Conservation (phyloP, 2,888 invertebrate genomes). For the Chymomyza amoena region DNA sequence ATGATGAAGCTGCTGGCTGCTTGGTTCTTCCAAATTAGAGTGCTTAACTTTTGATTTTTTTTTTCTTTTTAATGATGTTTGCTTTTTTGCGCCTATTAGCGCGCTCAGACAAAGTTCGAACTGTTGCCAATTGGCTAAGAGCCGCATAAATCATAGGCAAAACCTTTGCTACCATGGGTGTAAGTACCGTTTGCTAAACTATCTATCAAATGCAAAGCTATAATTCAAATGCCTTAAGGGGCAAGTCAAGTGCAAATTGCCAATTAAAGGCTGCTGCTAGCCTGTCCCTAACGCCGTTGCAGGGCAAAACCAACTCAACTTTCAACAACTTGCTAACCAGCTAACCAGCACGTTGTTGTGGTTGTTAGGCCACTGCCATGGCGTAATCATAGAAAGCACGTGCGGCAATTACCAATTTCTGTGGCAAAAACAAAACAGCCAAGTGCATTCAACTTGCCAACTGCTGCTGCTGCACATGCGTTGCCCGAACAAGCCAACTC, state of each 20-base stretch:
- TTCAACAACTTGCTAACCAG: slow-evolving; percentile 6
- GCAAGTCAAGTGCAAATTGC: slow-evolving; percentile 53
- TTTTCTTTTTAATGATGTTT: slow-evolving; percentile 22
- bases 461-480: slow-evolving; percentile 55
- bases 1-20: slow-evolving; percentile 39
- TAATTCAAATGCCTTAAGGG: slow-evolving; percentile 39
- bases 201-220: slow-evolving; percentile 48
- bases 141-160: no score
- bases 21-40: neutral
- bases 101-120: slow-evolving; percentile 9
- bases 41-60: slow-evolving; percentile 35
- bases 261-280: slow-evolving; percentile 28
- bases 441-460: slow-evolving; percentile 66
- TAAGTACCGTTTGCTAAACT: slow-evolving; percentile 58
- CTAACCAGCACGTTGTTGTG: neutral
- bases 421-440: slow-evolving; percentile 27
- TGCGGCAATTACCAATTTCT: slow-evolving; percentile 65
- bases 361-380: slow-evolving; percentile 27
- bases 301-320: slow-evolving; percentile 12
- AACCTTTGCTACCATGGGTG: neutral
- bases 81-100: slow-evolving; percentile 52
- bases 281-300: neutral
- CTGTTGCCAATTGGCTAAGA: neutral
- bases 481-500: slow-evolving; percentile 28
- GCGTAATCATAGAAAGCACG: slow-evolving; percentile 67